These are phyloP conservation scores for Notechis scutatus DNA, from an alignment of 2,113 vertebrate species.

Conservation along the genomic window DNA sequence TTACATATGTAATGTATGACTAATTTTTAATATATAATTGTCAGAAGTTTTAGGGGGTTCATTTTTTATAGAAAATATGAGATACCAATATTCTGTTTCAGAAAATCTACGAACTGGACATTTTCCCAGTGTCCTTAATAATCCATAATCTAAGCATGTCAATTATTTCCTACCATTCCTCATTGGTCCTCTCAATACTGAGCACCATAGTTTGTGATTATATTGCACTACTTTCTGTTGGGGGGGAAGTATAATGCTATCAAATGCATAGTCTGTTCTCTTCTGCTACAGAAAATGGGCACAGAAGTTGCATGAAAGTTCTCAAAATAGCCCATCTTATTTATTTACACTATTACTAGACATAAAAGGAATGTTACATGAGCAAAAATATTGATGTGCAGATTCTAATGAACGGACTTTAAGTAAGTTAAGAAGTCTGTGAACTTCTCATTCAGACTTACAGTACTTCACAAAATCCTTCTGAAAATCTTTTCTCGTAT, in stretches of 20 bases:
- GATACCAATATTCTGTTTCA: not conserved
- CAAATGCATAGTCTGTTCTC: not conserved
- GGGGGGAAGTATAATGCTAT: not conserved
- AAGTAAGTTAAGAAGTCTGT: not conserved
- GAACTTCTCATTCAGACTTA: constrained; percentile 61
- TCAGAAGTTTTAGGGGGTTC: not conserved
- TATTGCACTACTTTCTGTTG: not conserved
- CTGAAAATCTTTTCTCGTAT: constrained; percentile 76
- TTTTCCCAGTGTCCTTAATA: not conserved
- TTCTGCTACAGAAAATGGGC: not conserved
- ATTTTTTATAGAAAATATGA: not conserved
- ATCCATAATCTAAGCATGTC: not conserved
- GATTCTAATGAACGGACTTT: not conserved
- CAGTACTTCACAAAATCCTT: constrained; percentile 79
- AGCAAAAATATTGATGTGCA: not conserved
- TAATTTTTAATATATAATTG: not conserved
- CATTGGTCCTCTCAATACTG: not conserved
- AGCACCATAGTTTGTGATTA: not conserved
- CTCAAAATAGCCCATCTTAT: not conserved
- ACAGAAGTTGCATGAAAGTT: not conserved
- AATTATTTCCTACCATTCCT: not conserved
- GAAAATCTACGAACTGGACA: not conserved
- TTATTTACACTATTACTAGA: not conserved
- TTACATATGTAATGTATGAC: not conserved
- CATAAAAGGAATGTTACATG: not conserved